These are phyloP conservation scores for Muschampia plurimacula DNA, from an alignment of 2,888 invertebrate genomes.

Conservation along the genomic window DNA sequence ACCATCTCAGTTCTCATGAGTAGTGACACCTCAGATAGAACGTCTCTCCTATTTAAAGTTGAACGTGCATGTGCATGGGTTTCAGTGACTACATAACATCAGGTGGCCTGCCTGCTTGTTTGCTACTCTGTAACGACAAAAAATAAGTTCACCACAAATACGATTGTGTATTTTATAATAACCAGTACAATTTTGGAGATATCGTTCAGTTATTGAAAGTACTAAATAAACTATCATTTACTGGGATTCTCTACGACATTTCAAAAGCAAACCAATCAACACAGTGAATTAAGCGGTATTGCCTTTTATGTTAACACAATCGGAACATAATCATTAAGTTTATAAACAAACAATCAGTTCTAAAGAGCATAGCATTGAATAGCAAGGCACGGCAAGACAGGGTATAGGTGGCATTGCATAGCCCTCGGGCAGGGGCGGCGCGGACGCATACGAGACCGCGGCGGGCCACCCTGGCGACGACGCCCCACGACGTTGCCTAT, in stretches of 20 bases:
- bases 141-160: too few species aligned
- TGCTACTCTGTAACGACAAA: too few species aligned
- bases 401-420: not conserved
- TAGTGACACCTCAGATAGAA: too few species aligned
- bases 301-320: conserved; percentile 1
- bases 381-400: not conserved
- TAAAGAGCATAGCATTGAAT: not conserved
- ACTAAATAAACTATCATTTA: not conserved
- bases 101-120: too few species aligned
- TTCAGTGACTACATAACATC: too few species aligned
- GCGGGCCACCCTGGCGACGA: not conserved
- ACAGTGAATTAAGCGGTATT: not conserved
- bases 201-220: not conserved
- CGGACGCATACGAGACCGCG: not conserved
- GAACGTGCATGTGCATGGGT: too few species aligned
- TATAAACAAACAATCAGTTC: conserved; percentile 22
- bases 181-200: too few species aligned
- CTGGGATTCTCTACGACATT: not conserved
- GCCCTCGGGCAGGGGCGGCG: not conserved
- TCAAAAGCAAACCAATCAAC: not conserved
- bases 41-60: too few species aligned
- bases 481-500: not conserved
- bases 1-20: too few species aligned
- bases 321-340: conserved; percentile 2
- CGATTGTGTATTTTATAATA: too few species aligned